These are phyloP conservation scores for Dufourea novaeangliae DNA, from an alignment of 1,140 invertebrate species.

Conservation along the genomic window DNA sequence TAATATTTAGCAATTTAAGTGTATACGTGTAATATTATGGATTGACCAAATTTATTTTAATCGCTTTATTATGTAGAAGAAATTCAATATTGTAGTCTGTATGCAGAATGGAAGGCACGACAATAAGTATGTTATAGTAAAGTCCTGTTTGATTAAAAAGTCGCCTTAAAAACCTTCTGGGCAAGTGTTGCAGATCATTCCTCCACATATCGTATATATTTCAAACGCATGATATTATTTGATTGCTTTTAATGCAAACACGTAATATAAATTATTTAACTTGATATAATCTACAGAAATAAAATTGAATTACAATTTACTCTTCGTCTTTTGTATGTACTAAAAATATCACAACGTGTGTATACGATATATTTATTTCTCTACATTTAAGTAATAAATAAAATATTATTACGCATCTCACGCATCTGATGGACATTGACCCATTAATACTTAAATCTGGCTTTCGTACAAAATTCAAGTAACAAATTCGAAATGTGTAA, in stretches of 20 bases:
- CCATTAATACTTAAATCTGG: background rate
- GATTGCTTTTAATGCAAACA: no score
- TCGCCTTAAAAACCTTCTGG: slow-evolving; percentile 49
- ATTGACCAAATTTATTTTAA: slow-evolving; percentile 48
- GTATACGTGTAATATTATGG: slow-evolving; percentile 37
- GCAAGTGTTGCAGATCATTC: background rate
- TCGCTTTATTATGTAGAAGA: slow-evolving; percentile 36
- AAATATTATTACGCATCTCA: no score
- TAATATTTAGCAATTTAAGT: slow-evolving; percentile 13
- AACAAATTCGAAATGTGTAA: background rate
- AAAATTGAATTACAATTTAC: no score
- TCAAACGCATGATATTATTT: background rate
- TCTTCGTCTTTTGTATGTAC: background rate
- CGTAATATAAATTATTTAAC: no score
- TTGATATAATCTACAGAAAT: no score
- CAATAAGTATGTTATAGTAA: slow-evolving; percentile 61
- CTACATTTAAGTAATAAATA: background rate
- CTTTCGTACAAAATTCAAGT: background rate
- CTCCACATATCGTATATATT: background rate
- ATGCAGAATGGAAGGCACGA: slow-evolving; percentile 48
- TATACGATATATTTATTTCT: background rate
- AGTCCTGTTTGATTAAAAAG: slow-evolving; percentile 44
- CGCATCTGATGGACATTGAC: background rate
- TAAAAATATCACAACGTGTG: background rate
- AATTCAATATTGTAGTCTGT: slow-evolving; percentile 46